Base-by-base conservation (phyloP, 2,113 vertebrate species). In the Synchiropus splendidus region DNA sequence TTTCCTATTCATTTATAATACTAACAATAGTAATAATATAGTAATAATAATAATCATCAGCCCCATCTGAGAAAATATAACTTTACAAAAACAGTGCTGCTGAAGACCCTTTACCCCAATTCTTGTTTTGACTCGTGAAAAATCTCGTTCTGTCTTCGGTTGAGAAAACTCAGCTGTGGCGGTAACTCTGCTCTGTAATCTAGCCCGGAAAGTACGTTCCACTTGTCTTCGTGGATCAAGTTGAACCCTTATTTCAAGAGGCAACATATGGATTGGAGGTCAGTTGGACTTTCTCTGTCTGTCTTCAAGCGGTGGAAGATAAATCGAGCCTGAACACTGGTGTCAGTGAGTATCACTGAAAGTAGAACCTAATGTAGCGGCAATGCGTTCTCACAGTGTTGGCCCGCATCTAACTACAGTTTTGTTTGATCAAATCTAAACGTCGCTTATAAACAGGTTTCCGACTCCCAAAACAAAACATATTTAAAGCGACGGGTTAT, bases 281-380 rank as follows among this genome's bases (percentile, higher is more conserved):
- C 72, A 65, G 62, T 54, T 70, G 74, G 80, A 78, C 73, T 58
- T 69, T 46, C 63, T 51, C 39, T 60, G 18, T 39, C 67, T 45
- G 50, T 64, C 66, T 61, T 64, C 45, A 42, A 67, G 57, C 69
- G 63, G 61, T 57, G 33, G 55, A 63, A 48, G 58, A 68, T 49
- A 67, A 79, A 82, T 80, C 35, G 66, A 82, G 81, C 48, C 51
- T 46, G 36, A 66, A 57, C 30, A 58, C 70, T 45, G 47, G 57
- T 74, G 58, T 49, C 43, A 37, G 21, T 27, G 50, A 68, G 48
- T 41, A 2, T 51, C 62, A 50, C 59, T 67, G 63, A 58, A 56
- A 70, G 53, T 46, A 52, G 35, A 49, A 36, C 16, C 17, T 50
- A 48, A 15, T 53, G 33, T 54, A n/a, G n/a, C n/a, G n/a, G n/a